phyloP scores from a whole-genome alignment of 1,140 invertebrate genomes.

The Hyposmocoma kahamanoa region DNA sequence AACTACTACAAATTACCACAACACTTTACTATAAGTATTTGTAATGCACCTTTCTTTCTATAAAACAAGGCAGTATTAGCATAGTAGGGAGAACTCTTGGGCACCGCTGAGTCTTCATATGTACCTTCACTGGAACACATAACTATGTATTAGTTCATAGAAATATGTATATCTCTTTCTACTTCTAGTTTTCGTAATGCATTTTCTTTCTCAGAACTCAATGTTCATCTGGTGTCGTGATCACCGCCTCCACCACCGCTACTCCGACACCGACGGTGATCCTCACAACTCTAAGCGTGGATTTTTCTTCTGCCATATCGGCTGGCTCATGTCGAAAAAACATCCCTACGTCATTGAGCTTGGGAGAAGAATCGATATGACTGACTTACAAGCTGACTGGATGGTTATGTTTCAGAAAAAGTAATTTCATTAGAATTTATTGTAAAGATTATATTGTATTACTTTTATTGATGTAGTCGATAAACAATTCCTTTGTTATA shows the following conservation, averaged over 20 bases:
- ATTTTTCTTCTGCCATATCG: constrained; percentile 81
- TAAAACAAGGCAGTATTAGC: no score
- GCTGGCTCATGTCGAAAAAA: constrained; percentile 78
- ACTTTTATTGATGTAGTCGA: neutral
- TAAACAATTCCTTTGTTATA: constrained; percentile 2
- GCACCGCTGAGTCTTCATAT: no score
- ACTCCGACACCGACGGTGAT: constrained; percentile 79
- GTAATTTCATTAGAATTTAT: constrained; percentile 42
- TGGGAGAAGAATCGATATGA: constrained; percentile 79
- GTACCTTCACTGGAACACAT: no score
- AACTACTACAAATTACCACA: constrained; percentile 19
- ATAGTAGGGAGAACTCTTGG: no score
- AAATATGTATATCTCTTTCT: no score
- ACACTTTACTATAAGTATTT: no score
- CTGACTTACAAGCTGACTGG: constrained; percentile 81
- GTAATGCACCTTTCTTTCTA: no score
- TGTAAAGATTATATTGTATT: neutral
- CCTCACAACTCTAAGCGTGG: constrained; percentile 79
- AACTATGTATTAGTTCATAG: no score
- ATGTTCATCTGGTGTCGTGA: constrained; percentile 75
- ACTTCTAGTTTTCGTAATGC: constrained; percentile 2
- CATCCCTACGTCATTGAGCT: constrained; percentile 77
- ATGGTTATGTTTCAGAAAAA: constrained; percentile 82
- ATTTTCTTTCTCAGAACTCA: constrained; percentile 42
- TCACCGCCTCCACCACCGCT: constrained; percentile 80